A percentile compares a stretch with the other conserved stretches of the same genome.
phyloP scores from a whole-genome alignment of 1,140 invertebrate genomes.

The Macrotrachela quadricornifera region DNA sequence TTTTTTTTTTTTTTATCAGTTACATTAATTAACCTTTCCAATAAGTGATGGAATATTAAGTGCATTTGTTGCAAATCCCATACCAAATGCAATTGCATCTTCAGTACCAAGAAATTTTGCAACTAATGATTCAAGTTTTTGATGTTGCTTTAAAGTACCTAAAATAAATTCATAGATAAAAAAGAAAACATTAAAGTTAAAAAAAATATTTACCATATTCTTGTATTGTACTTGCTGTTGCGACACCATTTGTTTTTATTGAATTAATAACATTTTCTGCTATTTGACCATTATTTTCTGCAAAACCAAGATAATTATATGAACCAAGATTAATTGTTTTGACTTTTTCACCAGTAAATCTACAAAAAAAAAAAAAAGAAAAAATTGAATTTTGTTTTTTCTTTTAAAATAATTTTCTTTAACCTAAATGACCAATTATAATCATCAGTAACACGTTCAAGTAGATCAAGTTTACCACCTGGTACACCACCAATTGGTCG shows the following conservation, averaged over 20 bases:
- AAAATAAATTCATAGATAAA: conserved; percentile 14
- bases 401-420: no score
- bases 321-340: conserved; percentile 36
- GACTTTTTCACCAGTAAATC: conserved; percentile 17
- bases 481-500: conserved; percentile 72
- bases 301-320: conserved; percentile 38
- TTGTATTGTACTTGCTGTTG: conserved; percentile 13
- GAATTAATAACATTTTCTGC: conserved; percentile 20
- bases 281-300: conserved; percentile 31
- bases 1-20: neutral
- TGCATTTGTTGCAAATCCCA: conserved; percentile 95
- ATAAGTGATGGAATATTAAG: conserved; percentile 69
- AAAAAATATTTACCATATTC: conserved; percentile 8
- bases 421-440: no score
- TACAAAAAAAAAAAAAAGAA: no score
- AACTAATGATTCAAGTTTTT: conserved; percentile 56
- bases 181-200: conserved; percentile 37
- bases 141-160: conserved; percentile 31
- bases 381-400: no score
- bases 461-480: no score
- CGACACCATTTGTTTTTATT: conserved; percentile 26
- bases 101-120: conserved; percentile 73
- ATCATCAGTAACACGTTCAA: no score
- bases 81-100: conserved; percentile 77
- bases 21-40: conserved; percentile 32